These are phyloP conservation scores for Napeogenes inachia DNA, from an alignment of 2,888 invertebrate genomes.

Conservation along the genomic window DNA sequence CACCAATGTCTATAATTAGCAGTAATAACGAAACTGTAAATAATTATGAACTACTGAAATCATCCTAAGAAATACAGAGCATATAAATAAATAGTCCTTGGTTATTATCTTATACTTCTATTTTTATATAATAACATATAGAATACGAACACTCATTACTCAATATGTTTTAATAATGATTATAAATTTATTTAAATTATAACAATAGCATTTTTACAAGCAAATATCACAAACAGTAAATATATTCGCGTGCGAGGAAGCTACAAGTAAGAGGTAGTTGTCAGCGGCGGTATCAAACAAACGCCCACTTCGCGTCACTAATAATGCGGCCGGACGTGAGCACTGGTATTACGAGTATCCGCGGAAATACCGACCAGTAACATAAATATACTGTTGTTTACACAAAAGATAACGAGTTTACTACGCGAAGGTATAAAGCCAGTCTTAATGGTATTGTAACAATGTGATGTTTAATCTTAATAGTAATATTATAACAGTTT, in stretches of 20 bases:
- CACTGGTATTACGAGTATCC: conserved; percentile 27
- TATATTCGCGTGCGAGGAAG: conserved; percentile 23
- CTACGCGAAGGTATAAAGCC: not conserved
- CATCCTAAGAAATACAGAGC: too few species aligned
- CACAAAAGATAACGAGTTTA: not conserved
- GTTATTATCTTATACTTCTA: too few species aligned
- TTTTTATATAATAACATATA: too few species aligned
- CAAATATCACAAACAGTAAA: conserved; percentile 3
- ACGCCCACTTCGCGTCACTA: conserved; percentile 28
- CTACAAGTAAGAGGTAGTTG: conserved; percentile 26
- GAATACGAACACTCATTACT: too few species aligned
- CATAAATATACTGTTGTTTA: conserved; percentile 5
- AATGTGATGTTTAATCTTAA: not conserved
- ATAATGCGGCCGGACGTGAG: conserved; percentile 24
- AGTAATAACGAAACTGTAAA: too few species aligned
- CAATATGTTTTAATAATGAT: too few species aligned
- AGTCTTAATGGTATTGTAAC: not conserved
- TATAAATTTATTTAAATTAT: too few species aligned
- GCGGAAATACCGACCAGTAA: conserved; percentile 20
- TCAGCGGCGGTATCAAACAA: conserved; percentile 28
- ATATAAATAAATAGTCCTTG: too few species aligned
- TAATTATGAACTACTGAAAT: too few species aligned
- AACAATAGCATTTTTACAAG: not conserved
- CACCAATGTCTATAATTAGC: too few species aligned
- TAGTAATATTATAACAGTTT: not conserved